Base-by-base conservation (phyloP, 2,888 invertebrate genomes). In the Spodoptera littoralis region DNA sequence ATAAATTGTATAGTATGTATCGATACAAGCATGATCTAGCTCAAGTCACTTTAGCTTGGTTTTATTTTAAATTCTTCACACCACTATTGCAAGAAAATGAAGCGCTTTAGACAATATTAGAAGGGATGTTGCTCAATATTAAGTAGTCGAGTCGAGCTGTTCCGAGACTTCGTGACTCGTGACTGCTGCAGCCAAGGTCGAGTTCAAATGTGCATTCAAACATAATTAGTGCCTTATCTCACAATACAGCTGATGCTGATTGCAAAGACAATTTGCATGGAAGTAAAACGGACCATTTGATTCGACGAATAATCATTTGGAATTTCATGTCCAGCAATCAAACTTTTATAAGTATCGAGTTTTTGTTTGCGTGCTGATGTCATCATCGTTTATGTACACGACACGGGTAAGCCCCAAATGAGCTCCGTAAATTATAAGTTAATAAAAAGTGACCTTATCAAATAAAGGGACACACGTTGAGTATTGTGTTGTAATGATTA, bases 111-210 rank as follows among this genome's bases (percentile, higher is more conserved):
- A 79, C 70, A 65, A 71, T 77, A 79, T 84, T 86, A 85, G 88
- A 88, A 87, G 85, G 87, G 85, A 80, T 71, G 77, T 88, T 88
- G 78, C 84, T 70, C 76, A 85, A 88, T 67, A 30, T 30, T 42
- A 47, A 60, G 54, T 60, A 62, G 58, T 61, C 59, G 53, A 60
- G 49, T 64, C 59, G 60, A 64, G 73, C 71, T 75, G 76, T 60
- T 55, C 49, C 62, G 73, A 71, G 72, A 70, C 73, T 67, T 82
- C 79, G 79, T 81, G 77, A 67, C 65, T 82, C 81, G 84, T 84
- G 84, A 81, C 79, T 84, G 77, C 72, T 63, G 65, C 85, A 65
- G 47, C 52, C 73, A 85, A 86, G 88, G 88, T 82, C 79, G 77
- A 67, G 70, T 79, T 80, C 77, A 78, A 81, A 75, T 77, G 75